Conservation (phyloP, 2,797 vertebrate species). For the Aythya fuligula region DNA sequence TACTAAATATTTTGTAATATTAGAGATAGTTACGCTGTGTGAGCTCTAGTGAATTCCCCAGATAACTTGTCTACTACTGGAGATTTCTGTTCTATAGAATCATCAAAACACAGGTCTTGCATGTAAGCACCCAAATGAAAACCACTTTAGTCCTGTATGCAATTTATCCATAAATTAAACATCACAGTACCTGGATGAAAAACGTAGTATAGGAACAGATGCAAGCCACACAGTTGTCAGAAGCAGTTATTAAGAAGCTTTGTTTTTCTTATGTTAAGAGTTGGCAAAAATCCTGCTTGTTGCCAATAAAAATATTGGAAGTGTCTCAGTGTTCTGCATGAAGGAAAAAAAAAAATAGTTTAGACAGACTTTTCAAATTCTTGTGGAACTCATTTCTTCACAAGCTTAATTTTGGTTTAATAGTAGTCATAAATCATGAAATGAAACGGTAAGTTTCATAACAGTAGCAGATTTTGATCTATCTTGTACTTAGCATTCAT, state of each 20-base stretch:
- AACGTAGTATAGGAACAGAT: background rate
- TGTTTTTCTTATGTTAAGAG: conserved; percentile 12
- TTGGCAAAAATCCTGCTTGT: conserved; percentile 30
- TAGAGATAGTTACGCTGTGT: background rate
- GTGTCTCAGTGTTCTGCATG: background rate
- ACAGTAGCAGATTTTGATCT: conserved; percentile 55
- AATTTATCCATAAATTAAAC: background rate
- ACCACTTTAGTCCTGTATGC: background rate
- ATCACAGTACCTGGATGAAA: conserved; percentile 10
- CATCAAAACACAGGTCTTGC: background rate
- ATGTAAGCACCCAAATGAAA: background rate
- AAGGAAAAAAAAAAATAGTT: background rate
- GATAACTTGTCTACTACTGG: background rate
- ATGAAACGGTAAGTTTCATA: conserved; percentile 38
- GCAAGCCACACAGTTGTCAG: conserved; percentile 59
- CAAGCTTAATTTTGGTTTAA: conserved; percentile 62
- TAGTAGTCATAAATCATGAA: conserved; percentile 70
- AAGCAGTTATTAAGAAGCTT: conserved; percentile 38
- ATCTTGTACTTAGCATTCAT: background rate
- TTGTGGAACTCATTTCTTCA: conserved; percentile 48
- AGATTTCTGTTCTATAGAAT: background rate
- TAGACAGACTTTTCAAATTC: conserved; percentile 34
- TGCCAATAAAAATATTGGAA: conserved; percentile 62
- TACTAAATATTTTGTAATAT: background rate
- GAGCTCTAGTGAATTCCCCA: background rate